These are phyloP conservation scores for Anastrepha ludens DNA, from an alignment of 1,140 invertebrate genomes.

Conservation along the genomic window DNA sequence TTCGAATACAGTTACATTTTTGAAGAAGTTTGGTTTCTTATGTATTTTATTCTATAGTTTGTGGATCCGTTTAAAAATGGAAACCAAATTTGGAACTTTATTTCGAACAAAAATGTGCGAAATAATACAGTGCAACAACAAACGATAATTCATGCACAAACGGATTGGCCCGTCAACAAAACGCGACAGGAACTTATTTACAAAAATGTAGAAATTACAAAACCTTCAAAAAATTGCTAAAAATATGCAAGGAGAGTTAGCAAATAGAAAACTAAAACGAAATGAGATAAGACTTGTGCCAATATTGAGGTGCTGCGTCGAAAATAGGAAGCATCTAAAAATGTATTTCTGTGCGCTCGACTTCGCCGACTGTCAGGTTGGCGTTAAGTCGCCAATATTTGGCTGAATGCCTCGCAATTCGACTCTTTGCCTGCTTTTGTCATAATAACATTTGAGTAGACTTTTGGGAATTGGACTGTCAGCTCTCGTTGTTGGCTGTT, in stretches of 20 bases:
- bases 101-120: too few relatives aligned
- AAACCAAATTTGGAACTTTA: too few relatives aligned
- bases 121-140: too few relatives aligned
- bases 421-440: slow-evolving; percentile 37
- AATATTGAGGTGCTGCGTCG: neutral
- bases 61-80: too few relatives aligned
- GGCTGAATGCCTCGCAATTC: slow-evolving; percentile 10
- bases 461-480: slow-evolving; percentile 54
- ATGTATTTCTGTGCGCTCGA: slow-evolving; percentile 7
- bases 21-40: too few relatives aligned
- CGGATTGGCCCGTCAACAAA: too few relatives aligned
- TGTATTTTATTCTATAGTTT: too few relatives aligned
- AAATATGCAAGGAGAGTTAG: neutral
- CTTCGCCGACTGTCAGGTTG: neutral
- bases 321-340: neutral
- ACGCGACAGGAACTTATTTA: neutral
- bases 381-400: slow-evolving; percentile 14
- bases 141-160: too few relatives aligned
- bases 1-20: too few relatives aligned
- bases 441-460: slow-evolving; percentile 54
- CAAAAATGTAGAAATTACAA: neutral
- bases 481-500: neutral
- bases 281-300: slow-evolving; percentile 17
- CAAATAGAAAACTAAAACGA: neutral
- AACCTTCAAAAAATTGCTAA: neutral